Conservation (phyloP, 2,113 vertebrate genomes). For the Eubucco bourcierii region DNA sequence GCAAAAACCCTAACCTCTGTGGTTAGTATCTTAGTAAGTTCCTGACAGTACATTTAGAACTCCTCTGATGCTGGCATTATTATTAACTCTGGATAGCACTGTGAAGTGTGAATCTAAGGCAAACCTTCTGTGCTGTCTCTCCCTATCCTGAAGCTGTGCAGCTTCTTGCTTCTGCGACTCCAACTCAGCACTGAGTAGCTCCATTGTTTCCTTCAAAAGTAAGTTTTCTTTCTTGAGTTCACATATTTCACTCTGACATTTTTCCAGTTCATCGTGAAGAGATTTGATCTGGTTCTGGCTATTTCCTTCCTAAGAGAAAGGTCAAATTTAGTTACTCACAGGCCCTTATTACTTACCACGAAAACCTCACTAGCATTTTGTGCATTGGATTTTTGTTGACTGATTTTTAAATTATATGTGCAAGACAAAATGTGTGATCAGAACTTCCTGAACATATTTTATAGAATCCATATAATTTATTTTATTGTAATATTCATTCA, state of each 20-base stretch:
- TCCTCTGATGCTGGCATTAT: neutral
- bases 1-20: neutral
- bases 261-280: conserved; percentile 79
- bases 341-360: neutral
- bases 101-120: neutral
- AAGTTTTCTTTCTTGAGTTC: conserved; percentile 84
- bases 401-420: neutral
- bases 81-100: neutral
- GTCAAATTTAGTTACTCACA: neutral
- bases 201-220: conserved; percentile 79
- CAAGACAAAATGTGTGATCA: neutral
- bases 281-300: conserved; percentile 82
- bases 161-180: conserved; percentile 82
- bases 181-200: conserved; percentile 75
- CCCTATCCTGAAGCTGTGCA: conserved; percentile 79
- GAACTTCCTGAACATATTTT: neutral
- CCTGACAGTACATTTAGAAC: neutral
- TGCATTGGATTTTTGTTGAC: neutral
- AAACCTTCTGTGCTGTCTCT: conserved; percentile 80
- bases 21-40: neutral
- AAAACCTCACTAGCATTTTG: neutral
- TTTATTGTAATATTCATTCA: neutral
- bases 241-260: conserved; percentile 78
- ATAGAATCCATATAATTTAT: neutral
- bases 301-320: conserved; percentile 79